Percentiles rank a stretch among this genome's conserved stretches.
These are phyloP conservation scores for Morpho helenor DNA, from an alignment of 2,888 invertebrate species.

Conservation along the genomic window DNA sequence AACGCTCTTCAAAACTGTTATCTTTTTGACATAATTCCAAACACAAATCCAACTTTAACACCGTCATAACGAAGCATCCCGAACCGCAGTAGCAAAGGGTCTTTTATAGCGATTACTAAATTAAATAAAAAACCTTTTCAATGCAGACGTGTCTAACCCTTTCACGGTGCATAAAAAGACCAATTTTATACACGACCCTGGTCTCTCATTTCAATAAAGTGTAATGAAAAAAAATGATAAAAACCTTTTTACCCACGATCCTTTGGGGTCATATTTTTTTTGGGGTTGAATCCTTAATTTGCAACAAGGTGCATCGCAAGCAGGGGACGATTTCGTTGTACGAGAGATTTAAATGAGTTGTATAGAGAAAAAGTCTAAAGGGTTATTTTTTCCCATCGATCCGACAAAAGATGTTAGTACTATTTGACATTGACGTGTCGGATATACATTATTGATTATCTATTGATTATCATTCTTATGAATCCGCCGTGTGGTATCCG, in stretches of 20 bases:
- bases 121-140: constrained; percentile 43
- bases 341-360: constrained; percentile 70
- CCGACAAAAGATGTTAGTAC: constrained; percentile 58
- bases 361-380: constrained; percentile 61
- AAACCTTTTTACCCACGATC: constrained; percentile 71
- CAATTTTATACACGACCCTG: constrained; percentile 74
- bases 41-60: constrained; percentile 67
- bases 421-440: constrained; percentile 64
- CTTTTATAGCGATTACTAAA: constrained; percentile 38
- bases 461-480: constrained; percentile 33
- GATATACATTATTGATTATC: constrained; percentile 40
- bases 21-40: constrained; percentile 31
- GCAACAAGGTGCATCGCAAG: constrained; percentile 74
- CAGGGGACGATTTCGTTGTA: constrained; percentile 48
- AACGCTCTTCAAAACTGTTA: constrained; percentile 15
- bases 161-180: constrained; percentile 51
- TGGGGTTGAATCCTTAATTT: constrained; percentile 73
- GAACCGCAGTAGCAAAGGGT: constrained; percentile 64
- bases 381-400: constrained; percentile 64
- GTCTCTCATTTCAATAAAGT: constrained; percentile 78
- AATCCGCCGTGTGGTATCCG: too few species aligned
- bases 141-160: constrained; percentile 42
- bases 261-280: constrained; percentile 74
- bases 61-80: constrained; percentile 66
- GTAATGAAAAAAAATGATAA: constrained; percentile 65